Percentiles rank a stretch among this genome's conserved stretches.
phyloP scores from a whole-genome alignment of 2,113 vertebrate species.

The Anoplopoma fimbria region DNA sequence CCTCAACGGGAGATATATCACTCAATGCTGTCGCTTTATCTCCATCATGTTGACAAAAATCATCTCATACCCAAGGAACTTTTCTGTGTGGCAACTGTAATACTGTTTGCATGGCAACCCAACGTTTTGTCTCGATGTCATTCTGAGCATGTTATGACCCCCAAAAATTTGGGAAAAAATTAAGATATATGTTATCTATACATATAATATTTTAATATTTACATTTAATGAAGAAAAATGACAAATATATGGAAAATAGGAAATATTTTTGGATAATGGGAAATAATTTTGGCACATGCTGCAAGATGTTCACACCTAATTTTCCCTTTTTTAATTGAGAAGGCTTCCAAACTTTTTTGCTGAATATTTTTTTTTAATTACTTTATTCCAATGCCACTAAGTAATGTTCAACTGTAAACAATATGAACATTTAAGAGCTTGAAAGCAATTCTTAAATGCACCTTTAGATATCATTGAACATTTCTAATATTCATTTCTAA shows the following conservation, averaged over 20 bases:
- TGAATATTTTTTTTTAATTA: not conserved
- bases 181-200: not conserved
- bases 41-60: constrained; percentile 68
- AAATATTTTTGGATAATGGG: not conserved
- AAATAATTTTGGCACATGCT: not conserved
- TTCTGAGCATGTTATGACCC: not conserved
- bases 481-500: not conserved
- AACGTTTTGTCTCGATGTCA: constrained; percentile 8
- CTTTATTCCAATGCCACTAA: not conserved
- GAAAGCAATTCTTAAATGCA: not conserved
- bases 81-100: constrained; percentile 53
- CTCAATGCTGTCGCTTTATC: constrained; percentile 73
- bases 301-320: constrained; percentile 3
- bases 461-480: not conserved
- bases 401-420: not conserved
- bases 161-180: not conserved
- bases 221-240: not conserved
- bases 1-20: constrained; percentile 76
- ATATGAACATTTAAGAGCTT: not conserved
- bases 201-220: not conserved
- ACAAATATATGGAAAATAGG: not conserved
- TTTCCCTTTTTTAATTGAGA: constrained; percentile 6
- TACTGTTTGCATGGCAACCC: constrained; percentile 47
- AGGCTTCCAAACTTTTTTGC: not conserved
- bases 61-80: constrained; percentile 35